phyloP scores from a whole-genome alignment of 2,113 vertebrate species.

The Aythya baeri region DNA sequence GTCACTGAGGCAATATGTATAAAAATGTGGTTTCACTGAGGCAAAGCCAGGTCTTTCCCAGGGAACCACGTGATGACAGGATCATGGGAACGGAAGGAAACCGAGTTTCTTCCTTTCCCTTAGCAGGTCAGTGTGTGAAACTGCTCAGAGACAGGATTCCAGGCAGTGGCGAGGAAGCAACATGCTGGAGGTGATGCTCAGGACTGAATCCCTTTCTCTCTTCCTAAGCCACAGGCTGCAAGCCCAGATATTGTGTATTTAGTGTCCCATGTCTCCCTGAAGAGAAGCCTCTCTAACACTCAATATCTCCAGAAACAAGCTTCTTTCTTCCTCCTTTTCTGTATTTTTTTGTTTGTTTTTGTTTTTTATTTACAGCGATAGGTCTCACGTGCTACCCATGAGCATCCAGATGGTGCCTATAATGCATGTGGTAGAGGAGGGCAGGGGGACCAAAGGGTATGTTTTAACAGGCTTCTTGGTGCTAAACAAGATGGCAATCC shows the following conservation, averaged over 20 bases:
- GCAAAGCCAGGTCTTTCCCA: neutral
- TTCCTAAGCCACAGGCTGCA: slow-evolving; percentile 13
- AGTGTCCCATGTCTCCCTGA: neutral
- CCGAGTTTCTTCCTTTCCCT: neutral
- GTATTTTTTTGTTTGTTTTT: neutral
- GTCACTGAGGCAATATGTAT: neutral
- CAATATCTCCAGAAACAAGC: slow-evolving; percentile 7
- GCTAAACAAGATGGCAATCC: slow-evolving; percentile 54
- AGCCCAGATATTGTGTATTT: neutral
- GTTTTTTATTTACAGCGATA: neutral
- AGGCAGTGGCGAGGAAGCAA: neutral
- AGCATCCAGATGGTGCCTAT: neutral
- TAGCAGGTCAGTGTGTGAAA: neutral
- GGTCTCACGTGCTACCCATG: neutral
- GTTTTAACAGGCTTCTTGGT: slow-evolving; percentile 56
- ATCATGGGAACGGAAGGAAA: neutral
- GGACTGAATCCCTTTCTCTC: neutral
- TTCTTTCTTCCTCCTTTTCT: slow-evolving; percentile 12
- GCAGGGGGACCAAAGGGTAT: neutral
- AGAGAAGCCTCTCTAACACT: slow-evolving; percentile 18
- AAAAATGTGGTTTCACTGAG: neutral
- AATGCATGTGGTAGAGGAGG: neutral
- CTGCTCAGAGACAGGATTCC: neutral
- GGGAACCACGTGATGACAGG: neutral
- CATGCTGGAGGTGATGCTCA: neutral